Conservation (phyloP, 2,888 invertebrate species). For the Hydropsyche betteni region DNA sequence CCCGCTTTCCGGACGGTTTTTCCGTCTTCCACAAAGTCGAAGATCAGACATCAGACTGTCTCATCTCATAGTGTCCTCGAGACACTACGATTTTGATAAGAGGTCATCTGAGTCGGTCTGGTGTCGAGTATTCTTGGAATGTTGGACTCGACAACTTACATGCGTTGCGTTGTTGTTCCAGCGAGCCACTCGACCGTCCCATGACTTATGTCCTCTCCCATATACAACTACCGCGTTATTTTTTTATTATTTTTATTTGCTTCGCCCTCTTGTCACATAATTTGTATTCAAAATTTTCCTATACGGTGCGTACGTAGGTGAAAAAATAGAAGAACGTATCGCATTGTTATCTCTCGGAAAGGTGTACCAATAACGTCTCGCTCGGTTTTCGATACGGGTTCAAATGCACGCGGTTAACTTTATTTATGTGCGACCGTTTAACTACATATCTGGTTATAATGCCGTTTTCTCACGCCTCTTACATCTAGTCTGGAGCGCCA, state of each 20-base stretch:
- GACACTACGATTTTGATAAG: slow-evolving; percentile 6
- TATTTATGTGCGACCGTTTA: too few relatives aligned
- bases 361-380: too few relatives aligned
- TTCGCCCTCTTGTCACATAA: slow-evolving; percentile 25
- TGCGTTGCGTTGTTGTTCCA: slow-evolving; percentile 11
- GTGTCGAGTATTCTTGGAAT: slow-evolving; percentile 33
- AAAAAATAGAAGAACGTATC: too few relatives aligned
- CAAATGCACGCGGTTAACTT: too few relatives aligned
- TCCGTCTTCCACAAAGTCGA: neutral
- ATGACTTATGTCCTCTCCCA: slow-evolving; percentile 29
- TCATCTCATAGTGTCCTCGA: neutral
- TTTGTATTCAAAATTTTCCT: slow-evolving; percentile 27
- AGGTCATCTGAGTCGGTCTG: neutral
- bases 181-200: neutral
- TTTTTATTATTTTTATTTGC: neutral
- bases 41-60: neutral
- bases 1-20: too few relatives aligned
- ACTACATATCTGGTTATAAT: too few relatives aligned
- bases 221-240: neutral
- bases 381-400: too few relatives aligned
- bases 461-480: slow-evolving; percentile 27
- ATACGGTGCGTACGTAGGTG: neutral
- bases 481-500: neutral
- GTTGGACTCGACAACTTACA: slow-evolving; percentile 6
- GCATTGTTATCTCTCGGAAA: too few relatives aligned